Conservation (phyloP, 2,888 invertebrate species). For the Lithophane leautieri region DNA sequence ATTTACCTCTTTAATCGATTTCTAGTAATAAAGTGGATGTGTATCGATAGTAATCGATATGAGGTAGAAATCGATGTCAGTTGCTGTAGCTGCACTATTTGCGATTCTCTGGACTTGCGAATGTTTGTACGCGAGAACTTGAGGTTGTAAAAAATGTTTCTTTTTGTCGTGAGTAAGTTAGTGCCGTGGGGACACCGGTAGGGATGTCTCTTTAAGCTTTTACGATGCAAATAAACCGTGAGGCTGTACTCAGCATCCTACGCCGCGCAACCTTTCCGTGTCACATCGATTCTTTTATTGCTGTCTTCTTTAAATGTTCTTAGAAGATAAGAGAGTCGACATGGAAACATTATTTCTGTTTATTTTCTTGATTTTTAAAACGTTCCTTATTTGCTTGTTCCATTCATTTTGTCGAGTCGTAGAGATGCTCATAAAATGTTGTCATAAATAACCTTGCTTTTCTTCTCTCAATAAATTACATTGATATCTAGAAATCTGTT, state of each 20-base stretch:
- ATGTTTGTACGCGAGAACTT: constrained; percentile 23
- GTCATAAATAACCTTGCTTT: constrained; percentile 38
- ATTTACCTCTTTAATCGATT: constrained; percentile 46
- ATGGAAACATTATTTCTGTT: constrained; percentile 22
- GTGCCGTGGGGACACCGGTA: constrained; percentile 47
- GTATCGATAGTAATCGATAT: constrained; percentile 40
- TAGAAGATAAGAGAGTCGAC: constrained; percentile 24
- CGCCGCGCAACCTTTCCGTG: constrained; percentile 20
- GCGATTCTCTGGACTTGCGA: constrained; percentile 53
- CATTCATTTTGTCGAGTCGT: constrained; percentile 4
- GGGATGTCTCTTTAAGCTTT: constrained; percentile 66
- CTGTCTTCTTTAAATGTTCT: constrained; percentile 52
- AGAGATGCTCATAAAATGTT: constrained; percentile 34
- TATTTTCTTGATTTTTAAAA: not conserved
- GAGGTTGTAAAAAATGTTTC: constrained; percentile 16
- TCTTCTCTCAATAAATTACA: constrained; percentile 41
- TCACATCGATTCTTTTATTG: constrained; percentile 48
- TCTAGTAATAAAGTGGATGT: constrained; percentile 45
- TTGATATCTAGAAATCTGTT: constrained; percentile 38
- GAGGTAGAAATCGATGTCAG: constrained; percentile 65
- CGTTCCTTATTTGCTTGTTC: constrained; percentile 4
- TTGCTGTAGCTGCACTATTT: constrained; percentile 65
- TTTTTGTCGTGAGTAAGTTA: constrained; percentile 36
- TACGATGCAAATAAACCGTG: constrained; percentile 57
- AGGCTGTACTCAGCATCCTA: constrained; percentile 35